phyloP scores from a whole-genome alignment of 2,797 vertebrate genomes.

The Melanotaenia parkinsoni region DNA sequence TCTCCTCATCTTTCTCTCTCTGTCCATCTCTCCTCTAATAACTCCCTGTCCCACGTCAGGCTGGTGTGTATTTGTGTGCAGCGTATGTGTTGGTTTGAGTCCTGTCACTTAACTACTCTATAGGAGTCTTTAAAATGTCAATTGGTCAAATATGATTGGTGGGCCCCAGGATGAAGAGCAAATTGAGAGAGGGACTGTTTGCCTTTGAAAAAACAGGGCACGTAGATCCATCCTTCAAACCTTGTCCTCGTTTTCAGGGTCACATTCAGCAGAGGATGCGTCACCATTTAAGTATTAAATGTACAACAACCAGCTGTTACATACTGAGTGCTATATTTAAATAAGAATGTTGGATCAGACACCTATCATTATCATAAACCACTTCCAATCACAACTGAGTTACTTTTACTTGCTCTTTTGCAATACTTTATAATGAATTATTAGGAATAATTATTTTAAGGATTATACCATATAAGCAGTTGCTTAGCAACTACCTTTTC shows the following conservation, averaged over 20 bases:
- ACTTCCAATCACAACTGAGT: neutral
- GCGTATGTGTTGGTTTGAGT: conserved; percentile 27
- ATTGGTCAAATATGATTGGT: conserved; percentile 45
- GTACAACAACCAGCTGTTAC: neutral
- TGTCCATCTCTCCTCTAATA: conserved; percentile 50
- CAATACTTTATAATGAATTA: neutral
- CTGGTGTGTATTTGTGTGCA: neutral
- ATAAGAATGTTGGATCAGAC: neutral
- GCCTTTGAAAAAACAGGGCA: conserved; percentile 18
- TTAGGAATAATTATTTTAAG: neutral
- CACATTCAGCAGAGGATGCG: conserved; percentile 16
- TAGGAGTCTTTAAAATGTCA: conserved; percentile 42
- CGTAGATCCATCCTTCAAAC: conserved; percentile 33
- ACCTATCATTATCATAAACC: neutral
- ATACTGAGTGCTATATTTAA: neutral
- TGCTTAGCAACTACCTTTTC: conserved; percentile 76
- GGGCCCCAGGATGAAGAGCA: conserved; percentile 40
- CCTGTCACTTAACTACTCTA: conserved; percentile 47
- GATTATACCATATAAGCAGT: conserved; percentile 39
- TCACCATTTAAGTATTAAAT: conserved; percentile 35
- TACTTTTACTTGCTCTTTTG: neutral
- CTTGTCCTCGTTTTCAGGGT: conserved; percentile 3
- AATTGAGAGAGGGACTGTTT: conserved; percentile 42
- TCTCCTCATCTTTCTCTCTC: conserved; percentile 37
- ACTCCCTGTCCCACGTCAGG: conserved; percentile 24